phyloP scores from a whole-genome alignment of 1,140 invertebrate genomes.

The Palaemon carinicauda region DNA sequence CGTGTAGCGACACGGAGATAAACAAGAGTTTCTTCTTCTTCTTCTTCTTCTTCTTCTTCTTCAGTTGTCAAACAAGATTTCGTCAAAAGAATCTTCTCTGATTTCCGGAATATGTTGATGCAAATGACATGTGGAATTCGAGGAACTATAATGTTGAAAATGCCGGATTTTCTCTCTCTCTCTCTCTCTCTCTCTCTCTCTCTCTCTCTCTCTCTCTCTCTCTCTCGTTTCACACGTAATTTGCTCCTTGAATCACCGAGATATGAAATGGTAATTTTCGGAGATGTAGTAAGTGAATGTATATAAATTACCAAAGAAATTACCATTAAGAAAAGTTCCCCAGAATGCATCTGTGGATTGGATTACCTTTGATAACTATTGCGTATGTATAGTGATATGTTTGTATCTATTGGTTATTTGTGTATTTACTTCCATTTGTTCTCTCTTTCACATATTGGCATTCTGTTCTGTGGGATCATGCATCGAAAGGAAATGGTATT shows the following conservation, averaged over 20 bases:
- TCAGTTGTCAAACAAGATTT: no score
- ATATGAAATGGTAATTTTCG: neutral
- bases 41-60: no score
- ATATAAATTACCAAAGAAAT: neutral
- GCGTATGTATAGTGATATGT: neutral
- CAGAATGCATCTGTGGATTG: neutral
- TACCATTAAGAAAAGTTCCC: neutral
- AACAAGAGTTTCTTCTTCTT: no score
- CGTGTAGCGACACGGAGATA: no score
- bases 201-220: neutral
- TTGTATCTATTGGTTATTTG: neutral
- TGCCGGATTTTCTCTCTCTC: neutral
- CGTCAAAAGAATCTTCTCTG: no score
- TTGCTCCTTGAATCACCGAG: neutral
- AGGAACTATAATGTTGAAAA: neutral
- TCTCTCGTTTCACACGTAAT: neutral
- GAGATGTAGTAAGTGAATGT: neutral
- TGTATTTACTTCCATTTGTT: no score
- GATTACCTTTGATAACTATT: no score
- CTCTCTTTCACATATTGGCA: neutral
- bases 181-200: neutral
- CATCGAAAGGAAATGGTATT: no score
- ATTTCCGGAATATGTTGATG: no score
- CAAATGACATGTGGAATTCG: neutral
- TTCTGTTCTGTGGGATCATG: neutral